Base-by-base conservation (phyloP, 92 coral and sea anemone species). In the Pocillopora grandis region DNA sequence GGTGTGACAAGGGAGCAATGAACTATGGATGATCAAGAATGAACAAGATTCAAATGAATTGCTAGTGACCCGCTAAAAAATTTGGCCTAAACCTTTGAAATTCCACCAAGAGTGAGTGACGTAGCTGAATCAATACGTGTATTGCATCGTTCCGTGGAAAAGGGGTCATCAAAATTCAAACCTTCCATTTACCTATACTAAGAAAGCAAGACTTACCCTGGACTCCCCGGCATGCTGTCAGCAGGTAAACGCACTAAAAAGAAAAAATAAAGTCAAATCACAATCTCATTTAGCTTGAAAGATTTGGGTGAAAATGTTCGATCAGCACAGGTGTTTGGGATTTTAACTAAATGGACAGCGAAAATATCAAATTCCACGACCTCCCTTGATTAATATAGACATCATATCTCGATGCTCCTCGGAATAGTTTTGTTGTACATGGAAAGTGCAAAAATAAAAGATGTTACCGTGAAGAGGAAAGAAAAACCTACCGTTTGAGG, bases 211-310 rank as follows among this genome's bases (percentile, higher is more conserved):
- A 33, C 80, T 76, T 79, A 74, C 85, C 78, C 73, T 2, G 93
- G 86, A 37, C 88, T 75, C 72, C 88, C 52, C 12, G 86, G 93
- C 5, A 52, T 59, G 61, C 42, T 89, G 60, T 88, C 93, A 48
- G 72, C 71, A 71, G 81, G 93, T 2, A 81, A 57, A 79, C 78
- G 48, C 9, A 83, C 93, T 90, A 72, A 1, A 72, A 64, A 80
- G 35, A 18, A 63, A 48, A 15, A 62, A 33, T 16, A 37, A 59
- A n/a, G 13, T 3, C 4, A 68, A 2, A 31, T 18, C 2, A 27
- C 9, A 2, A 0, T 19, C 49, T 23, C 52, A 12, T 56, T 12
- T 23, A 16, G 14, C 18, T 59, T 59, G 14, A 12, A 12, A 7
- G 52, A 42, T 42, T 7, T 3, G 52, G 5, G 52, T 42, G 4